Evolutionary conservation across 2,797 vertebrate genomes (phyloP).

Genomic region (Dendrocincla tyrannina): DNA sequence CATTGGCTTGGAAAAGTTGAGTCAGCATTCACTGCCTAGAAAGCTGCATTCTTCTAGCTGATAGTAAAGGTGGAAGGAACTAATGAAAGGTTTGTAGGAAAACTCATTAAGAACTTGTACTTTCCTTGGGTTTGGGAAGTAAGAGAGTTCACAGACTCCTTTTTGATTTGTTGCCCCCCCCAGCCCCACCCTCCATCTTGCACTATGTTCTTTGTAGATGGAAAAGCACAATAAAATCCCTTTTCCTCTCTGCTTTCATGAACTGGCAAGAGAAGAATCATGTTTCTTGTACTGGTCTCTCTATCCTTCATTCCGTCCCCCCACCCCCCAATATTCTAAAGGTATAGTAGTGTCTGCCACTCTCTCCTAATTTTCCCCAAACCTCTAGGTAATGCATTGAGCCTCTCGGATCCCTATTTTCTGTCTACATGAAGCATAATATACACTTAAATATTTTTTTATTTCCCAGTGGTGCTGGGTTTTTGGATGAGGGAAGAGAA

Average conservation of each 20-base stretch:
- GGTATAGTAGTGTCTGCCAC: background rate
- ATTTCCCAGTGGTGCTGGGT: background rate
- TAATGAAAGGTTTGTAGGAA: background rate
- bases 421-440: background rate
- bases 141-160: background rate
- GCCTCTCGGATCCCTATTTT: background rate
- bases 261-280: background rate
- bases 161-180: background rate
- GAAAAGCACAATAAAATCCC: background rate
- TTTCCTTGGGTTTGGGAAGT: background rate
- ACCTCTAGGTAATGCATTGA: background rate
- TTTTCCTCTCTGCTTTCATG: background rate
- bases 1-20: slow-evolving; percentile 1
- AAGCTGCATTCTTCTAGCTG: background rate
- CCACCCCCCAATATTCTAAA: background rate
- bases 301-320: background rate
- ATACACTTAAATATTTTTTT: background rate
- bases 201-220: background rate
- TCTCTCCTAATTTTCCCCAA: background rate
- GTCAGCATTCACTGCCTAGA: background rate
- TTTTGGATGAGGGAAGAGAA: background rate
- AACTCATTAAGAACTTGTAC: background rate
- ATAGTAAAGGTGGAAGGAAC: background rate
- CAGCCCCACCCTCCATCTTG: accelerated
- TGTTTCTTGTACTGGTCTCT: background rate